Base-by-base conservation (phyloP, 2,797 vertebrate species). In the Cetoscarus ocellatus region DNA sequence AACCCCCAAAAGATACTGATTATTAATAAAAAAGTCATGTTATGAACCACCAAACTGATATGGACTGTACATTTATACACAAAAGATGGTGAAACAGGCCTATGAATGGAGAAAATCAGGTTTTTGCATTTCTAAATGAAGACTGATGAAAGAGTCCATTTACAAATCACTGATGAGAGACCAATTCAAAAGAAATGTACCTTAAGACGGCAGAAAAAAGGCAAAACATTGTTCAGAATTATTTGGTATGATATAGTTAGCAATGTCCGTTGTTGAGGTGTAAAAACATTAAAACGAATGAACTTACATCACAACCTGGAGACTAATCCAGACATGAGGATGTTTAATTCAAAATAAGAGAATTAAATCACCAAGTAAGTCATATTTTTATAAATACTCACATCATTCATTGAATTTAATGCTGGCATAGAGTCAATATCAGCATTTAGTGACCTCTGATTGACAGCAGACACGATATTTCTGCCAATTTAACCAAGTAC, bases 11-110 rank as follows among this genome's bases (percentile, higher is more conserved):
- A 75, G 38, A 63, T 54, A 69, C n/a, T 56, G 38, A 76, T 70
- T 73, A 59, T 71, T 53, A 69, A 68, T 72, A 60, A 70, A 71
- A 70, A 65, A 66, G 44, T 70, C 38, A 81, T 42, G 52, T 79
- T 74, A 80, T 57, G 50, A 43, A 80, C 68, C 67, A 70, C 58
- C 73, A 80, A 79, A 83, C 50, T 61, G 72, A 82, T 69, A 60
- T 58, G 61, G 83, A 80, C 91, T 91, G 86, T 91, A 91, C 87
- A 91, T 92, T 81, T 92, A 83, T 91, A 92, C 90, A 93, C 34
- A 56, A 53, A 75, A 72, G 35, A 77, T 15, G 74, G 63, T n/a
- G 56, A 68, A 74, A 67, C 27, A 62, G 48, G 42, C 12, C 45
- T 49, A 60, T 15, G 51, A 40, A 39, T 59, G 14, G 45, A 34